Evolutionary conservation across 1,140 invertebrate genomes (phyloP), one percentile per base, ranked within the genome.

Genomic region (Radopholus similis): DNA sequence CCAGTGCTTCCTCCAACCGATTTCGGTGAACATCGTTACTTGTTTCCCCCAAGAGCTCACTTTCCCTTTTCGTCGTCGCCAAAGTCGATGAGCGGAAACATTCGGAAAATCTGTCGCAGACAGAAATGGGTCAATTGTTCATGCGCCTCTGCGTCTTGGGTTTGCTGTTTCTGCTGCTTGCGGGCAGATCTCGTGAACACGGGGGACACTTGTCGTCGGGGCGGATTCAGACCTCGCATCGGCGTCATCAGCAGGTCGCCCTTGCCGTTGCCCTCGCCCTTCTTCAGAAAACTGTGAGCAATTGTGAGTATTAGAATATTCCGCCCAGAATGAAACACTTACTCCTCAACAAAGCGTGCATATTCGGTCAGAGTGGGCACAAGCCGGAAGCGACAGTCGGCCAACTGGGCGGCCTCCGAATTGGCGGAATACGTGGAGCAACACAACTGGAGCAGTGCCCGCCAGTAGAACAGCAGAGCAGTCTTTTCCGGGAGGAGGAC

Each of bases 331-430:
- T 11, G 23, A 62, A 53, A 8, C 28, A 3, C 34, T 68, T 23
- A 66, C 64, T 70, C 64, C 9, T 28, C 64, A 13, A 63, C 60
- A 66, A 66, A 66, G 64, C 64, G 54, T 8, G 64, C 15, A 66
- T 64, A 66, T 15, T 54, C 34, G 23, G 58, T 54, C 32, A 66
- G 47, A 4, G 64, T 66, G 1, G 64, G 64, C 55, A 66, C 64
- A n/a, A 66, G 30, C 64, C 64, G 64, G 65, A 21, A 35, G 23
- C 58, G 40, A 21, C 64, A 66, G 2, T 64, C 35, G 1, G 44
- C 58, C 35, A 40, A 18, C 23, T 66, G 26, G 4, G 58, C 64
- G 30, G 64, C 64, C 26, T 4, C 53, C 28, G 64, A 55, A 4
- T 21, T 23, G 11, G 23, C 26, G 1, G 15, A 55, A 37, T 66